Evolutionary conservation across 2,113 vertebrate species (phyloP).

Genomic region (Nycticryphes semicollaris): DNA sequence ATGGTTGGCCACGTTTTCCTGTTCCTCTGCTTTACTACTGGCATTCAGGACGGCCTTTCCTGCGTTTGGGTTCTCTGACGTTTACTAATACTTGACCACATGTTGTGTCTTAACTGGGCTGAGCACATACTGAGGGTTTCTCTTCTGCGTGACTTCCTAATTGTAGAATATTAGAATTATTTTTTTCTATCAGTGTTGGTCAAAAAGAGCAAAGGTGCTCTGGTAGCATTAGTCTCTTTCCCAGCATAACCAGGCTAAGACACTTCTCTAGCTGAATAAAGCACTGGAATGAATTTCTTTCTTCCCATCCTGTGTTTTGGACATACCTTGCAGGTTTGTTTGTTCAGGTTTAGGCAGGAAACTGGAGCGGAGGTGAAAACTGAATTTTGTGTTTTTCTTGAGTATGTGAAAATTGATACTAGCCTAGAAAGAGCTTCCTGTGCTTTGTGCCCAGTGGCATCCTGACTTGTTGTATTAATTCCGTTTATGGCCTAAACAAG

Average conservation of each 20-base stretch:
- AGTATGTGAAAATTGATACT: fast-evolving
- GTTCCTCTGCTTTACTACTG: background rate
- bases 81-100: fast-evolving
- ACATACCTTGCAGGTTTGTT: background rate
- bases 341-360: background rate
- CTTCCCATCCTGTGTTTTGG: background rate
- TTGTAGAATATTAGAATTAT: background rate
- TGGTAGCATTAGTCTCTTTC: background rate
- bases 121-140: background rate
- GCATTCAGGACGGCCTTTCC: background rate
- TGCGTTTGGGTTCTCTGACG: background rate
- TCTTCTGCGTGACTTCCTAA: background rate
- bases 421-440: background rate
- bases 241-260: background rate
- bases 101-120: background rate
- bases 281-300: background rate
- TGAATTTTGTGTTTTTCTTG: background rate
- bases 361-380: background rate
- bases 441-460: background rate
- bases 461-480: background rate
- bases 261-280: background rate
- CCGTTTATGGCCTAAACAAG: background rate
- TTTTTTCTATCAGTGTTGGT: background rate
- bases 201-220: background rate
- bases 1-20: background rate